Evolutionary conservation across 2,797 vertebrate species (phyloP).

Genomic region (Acrocephalus scirpaceus): DNA sequence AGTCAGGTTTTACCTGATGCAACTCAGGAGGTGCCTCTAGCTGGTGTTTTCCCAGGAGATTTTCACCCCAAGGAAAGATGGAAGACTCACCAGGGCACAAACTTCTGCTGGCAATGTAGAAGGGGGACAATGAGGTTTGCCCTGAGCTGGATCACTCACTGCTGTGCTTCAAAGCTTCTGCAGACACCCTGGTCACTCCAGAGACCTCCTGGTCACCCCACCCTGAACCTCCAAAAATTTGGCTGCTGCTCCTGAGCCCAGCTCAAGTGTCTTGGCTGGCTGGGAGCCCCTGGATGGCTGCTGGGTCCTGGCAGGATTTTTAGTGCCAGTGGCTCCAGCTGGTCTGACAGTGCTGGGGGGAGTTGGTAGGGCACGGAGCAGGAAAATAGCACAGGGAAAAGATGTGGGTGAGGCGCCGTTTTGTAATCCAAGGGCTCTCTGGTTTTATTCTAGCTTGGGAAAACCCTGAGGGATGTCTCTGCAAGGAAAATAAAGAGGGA

Average conservation of each 20-base stretch:
- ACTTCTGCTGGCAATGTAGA: neutral
- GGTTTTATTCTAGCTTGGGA: conserved; percentile 30
- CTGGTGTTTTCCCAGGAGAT: neutral
- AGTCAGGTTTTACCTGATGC: neutral
- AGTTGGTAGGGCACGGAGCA: neutral
- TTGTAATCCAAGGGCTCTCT: neutral
- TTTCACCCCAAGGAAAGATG: neutral
- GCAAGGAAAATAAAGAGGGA: neutral
- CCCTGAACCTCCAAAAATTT: neutral
- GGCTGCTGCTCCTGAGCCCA: neutral
- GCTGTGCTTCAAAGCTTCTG: neutral
- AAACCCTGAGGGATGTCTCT: conserved; percentile 25
- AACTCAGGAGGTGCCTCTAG: neutral
- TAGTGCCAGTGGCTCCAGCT: conserved; percentile 24
- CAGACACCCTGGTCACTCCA: neutral
- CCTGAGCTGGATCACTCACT: neutral
- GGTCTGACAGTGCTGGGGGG: neutral
- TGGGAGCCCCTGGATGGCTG: neutral
- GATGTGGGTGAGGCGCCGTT: neutral
- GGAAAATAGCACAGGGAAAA: neutral
- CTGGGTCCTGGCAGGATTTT: neutral
- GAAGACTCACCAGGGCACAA: neutral
- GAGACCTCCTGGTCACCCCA: neutral
- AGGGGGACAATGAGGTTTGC: neutral
- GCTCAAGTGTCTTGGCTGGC: neutral